Conservation (phyloP, 2,113 vertebrate genomes). For the Prunella fulvescens region DNA sequence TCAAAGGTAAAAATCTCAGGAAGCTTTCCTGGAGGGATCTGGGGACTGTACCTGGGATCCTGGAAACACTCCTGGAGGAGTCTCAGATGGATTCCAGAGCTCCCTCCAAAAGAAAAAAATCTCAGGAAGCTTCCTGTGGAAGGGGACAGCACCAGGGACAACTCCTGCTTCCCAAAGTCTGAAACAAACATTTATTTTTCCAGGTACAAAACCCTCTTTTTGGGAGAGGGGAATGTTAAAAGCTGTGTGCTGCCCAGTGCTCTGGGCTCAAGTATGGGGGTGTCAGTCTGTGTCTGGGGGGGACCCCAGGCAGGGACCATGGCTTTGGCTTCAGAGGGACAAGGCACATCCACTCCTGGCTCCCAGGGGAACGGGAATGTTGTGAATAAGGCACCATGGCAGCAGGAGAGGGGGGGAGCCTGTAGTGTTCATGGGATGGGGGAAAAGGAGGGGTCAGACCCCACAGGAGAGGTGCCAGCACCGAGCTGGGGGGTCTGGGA, state of each 20-base stretch:
- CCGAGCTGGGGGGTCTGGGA: background rate
- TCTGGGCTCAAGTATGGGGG: background rate
- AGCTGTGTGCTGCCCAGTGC: rapidly evolving
- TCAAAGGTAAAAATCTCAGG: background rate
- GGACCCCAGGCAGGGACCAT: background rate
- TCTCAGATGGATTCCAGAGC: background rate
- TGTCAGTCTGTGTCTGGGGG: background rate
- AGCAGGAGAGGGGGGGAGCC: background rate
- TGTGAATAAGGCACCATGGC: background rate
- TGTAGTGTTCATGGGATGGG: background rate
- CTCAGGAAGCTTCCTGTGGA: background rate
- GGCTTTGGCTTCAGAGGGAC: background rate
- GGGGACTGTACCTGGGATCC: background rate
- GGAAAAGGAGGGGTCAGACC: background rate
- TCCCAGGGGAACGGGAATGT: background rate
- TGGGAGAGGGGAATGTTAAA: background rate
- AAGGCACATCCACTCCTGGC: background rate
- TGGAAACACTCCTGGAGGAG: background rate
- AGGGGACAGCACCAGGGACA: background rate
- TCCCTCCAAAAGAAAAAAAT: background rate
- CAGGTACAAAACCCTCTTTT: background rate
- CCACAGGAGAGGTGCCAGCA: rapidly evolving
- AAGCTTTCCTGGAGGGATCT: background rate
- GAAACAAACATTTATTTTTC: background rate
- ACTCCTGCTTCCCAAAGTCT: background rate